Base-by-base conservation (phyloP, 2,113 vertebrate genomes). In the Ancistrus triradiatus region DNA sequence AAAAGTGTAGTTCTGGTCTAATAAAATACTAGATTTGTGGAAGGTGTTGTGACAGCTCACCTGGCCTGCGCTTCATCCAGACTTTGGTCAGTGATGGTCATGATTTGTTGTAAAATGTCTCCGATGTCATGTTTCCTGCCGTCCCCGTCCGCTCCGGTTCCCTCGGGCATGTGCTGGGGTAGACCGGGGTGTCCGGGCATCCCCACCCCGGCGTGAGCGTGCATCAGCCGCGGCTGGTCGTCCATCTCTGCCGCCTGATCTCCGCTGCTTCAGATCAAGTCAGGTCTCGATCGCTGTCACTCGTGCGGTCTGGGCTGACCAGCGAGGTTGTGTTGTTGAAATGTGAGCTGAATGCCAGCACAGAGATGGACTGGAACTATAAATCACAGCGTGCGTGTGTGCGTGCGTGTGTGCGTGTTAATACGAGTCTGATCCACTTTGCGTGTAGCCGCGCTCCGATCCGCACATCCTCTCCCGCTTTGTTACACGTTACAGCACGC, bases 31-130 rank as follows among this genome's bases (percentile, higher is more conserved):
- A n/a, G n/a, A n/a, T n/a, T n/a, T n/a, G n/a, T n/a, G n/a, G n/a
- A 21, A 46, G 46, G 53, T 25, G 60, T 61, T 44, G 15, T 57
- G 59, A 69, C 37, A 18, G 66, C 64, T 89, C 90, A 97, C 95
- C 94, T 96, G 90, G 95, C 94, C 87, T 98, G 95, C 63, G 94
- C 94, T 81, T 98, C 95, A 68, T 98, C 95, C 91, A 98, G 89
- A 88, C 94, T 98, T 85, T 98, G 95, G 75, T 98, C 95, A 48
- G 95, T 98, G 88, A 97, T 98, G 88, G 95, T 98, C 95, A 98
- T 98, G 61, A 98, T 98, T 79, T 98, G 95, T 88, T 97, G 95
- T 85, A 97, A 89, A 86, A 97, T 98, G 91, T 98, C 95, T 84
- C 95, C 95, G 78, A 97, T 97, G 91, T 97, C 95, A 86, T 98